Conservation (phyloP, 2,113 vertebrate species). For the Ctenodactylus gundi region DNA sequence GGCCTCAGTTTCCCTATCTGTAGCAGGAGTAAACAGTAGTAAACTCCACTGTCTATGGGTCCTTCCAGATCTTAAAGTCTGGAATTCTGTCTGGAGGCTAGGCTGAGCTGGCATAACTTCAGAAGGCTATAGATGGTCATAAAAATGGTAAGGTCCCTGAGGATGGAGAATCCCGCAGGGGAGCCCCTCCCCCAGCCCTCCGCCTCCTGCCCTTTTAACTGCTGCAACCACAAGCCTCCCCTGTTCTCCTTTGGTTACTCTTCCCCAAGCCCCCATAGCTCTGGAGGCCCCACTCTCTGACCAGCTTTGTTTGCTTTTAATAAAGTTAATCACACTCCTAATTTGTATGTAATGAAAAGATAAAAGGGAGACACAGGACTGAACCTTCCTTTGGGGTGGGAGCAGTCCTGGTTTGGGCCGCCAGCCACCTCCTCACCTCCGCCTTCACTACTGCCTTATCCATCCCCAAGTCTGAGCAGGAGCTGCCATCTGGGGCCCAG, state of each 20-base stretch:
- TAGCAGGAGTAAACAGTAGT: not conserved
- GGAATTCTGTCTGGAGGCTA: constrained; percentile 63
- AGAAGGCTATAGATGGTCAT: constrained; percentile 57
- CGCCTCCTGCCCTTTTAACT: constrained; percentile 62
- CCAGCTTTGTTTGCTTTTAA: constrained; percentile 50
- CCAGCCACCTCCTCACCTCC: constrained; percentile 35
- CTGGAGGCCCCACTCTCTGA: constrained; percentile 48
- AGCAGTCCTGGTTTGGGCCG: not conserved
- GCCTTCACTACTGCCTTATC: not conserved
- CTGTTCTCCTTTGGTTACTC: not conserved
- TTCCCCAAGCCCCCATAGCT: not conserved
- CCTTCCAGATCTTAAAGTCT: constrained; percentile 59
- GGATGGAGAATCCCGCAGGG: constrained; percentile 54
- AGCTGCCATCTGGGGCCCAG: not conserved
- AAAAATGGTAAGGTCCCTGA: constrained; percentile 60
- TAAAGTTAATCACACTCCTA: constrained; percentile 58
- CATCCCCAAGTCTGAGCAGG: not conserved
- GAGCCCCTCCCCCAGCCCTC: constrained; percentile 14
- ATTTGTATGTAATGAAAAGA: constrained; percentile 58
- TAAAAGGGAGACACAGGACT: constrained; percentile 40
- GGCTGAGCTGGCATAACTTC: constrained; percentile 57
- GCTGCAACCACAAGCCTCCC: constrained; percentile 1
- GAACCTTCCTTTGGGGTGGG: constrained; percentile 9
- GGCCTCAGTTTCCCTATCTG: constrained; percentile 51
- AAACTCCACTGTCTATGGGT: not conserved